Base-by-base conservation (phyloP, 2,888 invertebrate species). In the Thyatira batis region DNA sequence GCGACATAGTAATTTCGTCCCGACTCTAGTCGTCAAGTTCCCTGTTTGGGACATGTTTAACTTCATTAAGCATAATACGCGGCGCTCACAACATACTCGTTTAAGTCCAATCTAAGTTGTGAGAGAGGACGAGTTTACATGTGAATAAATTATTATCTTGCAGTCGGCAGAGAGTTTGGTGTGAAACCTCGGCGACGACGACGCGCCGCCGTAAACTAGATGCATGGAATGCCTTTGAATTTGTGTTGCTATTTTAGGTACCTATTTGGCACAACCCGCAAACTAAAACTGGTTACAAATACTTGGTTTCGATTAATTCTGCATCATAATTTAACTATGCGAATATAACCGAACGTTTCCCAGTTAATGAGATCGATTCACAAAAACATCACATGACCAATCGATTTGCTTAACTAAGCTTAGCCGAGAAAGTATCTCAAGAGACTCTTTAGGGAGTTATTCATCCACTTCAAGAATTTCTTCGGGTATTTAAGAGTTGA, bases 51-150 rank as follows among this genome's bases (percentile, higher is more conserved):
- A 82, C 86, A 82, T 85, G 88, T 90, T 89, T 89, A 90, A 91
- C 87, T 90, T 89, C 89, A 90, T 91, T 90, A 89, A 85, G 84
- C 85, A 87, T 89, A 87, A 89, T 89, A 87, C 84, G 75, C 71
- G 65, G 65, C 76, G 85, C 79, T 85, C 80, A 80, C 85, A 84
- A 85, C 87, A 84, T 89, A 86, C 89, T 90, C 89, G 87, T 89
- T 92, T 90, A 92, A 91, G 89, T 89, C 87, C 89, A 92, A 92
- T 92, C 89, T 91, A 92, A 92, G 90, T 90, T 90, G 79, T 73
- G 82, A 72, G 79, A 73, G 80, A 79, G 79, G 82, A 82, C 80
- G 82, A 87, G 84, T 89, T 89, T 88, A 84, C 85, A 84, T 85
- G 87, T 91, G 87, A 91, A 92, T 91, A 91, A 91, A 91, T 92